Conservation (phyloP, 1,140 invertebrate species). For the Diorhabda sublineata region DNA sequence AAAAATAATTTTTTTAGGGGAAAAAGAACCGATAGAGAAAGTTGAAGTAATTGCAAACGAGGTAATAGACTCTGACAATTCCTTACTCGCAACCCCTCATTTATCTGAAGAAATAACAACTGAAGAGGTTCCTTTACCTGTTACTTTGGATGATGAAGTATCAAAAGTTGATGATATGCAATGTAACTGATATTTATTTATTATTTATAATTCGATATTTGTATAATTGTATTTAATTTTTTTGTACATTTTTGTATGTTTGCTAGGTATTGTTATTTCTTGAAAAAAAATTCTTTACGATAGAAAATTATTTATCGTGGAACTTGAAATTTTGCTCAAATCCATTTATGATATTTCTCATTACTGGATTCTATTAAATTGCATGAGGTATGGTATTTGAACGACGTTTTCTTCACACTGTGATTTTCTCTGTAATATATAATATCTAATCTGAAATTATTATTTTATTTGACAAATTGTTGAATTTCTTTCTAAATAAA, state of each 20-base stretch:
- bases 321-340: not conserved
- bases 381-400: no score
- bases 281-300: not conserved
- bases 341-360: not conserved
- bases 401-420: no score
- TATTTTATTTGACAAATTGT: no score
- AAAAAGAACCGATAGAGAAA: not conserved
- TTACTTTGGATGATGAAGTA: not conserved
- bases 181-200: not conserved
- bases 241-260: conserved; percentile 1
- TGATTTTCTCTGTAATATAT: no score
- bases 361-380: no score
- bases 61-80: not conserved
- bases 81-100: not conserved
- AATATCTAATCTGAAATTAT: no score
- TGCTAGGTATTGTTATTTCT: conserved; percentile 2
- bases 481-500: no score
- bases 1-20: not conserved
- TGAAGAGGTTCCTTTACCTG: not conserved
- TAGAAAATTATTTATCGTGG: not conserved
- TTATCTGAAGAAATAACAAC: not conserved
- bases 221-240: not conserved
- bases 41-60: not conserved
- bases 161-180: not conserved
- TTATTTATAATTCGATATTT: not conserved